Evolutionary conservation across 1,140 invertebrate species (phyloP).

Genomic region (Ostrea edulis): DNA sequence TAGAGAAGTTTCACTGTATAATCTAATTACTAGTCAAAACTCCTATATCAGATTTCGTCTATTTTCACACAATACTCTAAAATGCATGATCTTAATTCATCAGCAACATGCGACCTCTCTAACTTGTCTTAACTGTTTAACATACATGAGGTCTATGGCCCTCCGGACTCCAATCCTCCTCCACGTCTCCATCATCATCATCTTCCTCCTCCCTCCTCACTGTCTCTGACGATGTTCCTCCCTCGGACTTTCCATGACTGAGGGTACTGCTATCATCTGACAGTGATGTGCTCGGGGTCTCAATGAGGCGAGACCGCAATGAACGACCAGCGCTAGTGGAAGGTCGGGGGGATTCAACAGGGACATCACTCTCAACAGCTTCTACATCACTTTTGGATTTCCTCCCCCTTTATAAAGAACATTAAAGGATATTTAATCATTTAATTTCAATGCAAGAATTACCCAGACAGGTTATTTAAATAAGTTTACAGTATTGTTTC

Average conservation of each 20-base stretch:
- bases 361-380: background rate
- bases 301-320: constrained; percentile 33
- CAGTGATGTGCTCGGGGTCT: constrained; percentile 17
- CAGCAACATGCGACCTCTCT: background rate
- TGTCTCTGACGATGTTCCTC: background rate
- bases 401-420: constrained; percentile 26
- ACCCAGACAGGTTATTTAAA: too few species aligned
- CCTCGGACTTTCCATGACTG: background rate
- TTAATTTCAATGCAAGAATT: background rate
- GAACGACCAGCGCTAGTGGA: constrained; percentile 30
- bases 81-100: too few species aligned
- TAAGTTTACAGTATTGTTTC: too few species aligned
- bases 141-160: background rate
- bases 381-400: constrained; percentile 41
- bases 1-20: too few species aligned
- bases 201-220: constrained; percentile 52
- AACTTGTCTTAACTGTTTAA: background rate
- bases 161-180: background rate
- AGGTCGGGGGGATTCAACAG: constrained; percentile 32
- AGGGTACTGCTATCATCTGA: constrained; percentile 20
- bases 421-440: background rate
- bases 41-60: too few species aligned
- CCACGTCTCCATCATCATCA: constrained; percentile 42
- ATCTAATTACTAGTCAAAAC: too few species aligned
- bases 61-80: too few species aligned